These are phyloP conservation scores for Pholis gunnellus DNA, from an alignment of 2,113 vertebrate genomes.

Conservation along the genomic window DNA sequence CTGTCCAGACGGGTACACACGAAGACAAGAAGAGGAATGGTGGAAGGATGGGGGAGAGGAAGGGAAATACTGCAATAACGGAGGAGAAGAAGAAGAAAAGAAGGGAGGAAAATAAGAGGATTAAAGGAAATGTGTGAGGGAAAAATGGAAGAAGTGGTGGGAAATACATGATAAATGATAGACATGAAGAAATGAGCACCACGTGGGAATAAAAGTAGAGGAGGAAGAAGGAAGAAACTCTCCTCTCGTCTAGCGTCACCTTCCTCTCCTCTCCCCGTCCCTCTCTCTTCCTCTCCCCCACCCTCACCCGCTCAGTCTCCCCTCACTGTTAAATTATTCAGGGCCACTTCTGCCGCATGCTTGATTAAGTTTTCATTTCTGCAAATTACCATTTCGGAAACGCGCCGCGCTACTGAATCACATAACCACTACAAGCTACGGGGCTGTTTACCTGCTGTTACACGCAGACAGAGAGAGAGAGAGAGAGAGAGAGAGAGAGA, in stretches of 20 bases:
- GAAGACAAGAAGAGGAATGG: not conserved
- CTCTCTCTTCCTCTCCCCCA: not conserved
- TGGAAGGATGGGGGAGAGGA: not conserved
- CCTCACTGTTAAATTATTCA: conserved; percentile 89
- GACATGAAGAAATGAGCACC: not conserved
- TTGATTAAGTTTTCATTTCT: conserved; percentile 96
- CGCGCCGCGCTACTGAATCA: conserved; percentile 83
- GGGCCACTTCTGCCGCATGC: conserved; percentile 85
- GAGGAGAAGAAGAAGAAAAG: not conserved
- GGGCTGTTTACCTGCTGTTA: conserved; percentile 86
- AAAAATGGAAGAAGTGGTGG: not conserved
- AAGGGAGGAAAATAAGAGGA: not conserved
- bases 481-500: too few species aligned
- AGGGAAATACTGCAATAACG: not conserved
- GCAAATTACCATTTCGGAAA: conserved; percentile 88
- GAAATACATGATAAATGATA: too few species aligned
- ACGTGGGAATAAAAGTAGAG: not conserved
- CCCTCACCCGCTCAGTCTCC: conserved; percentile 48
- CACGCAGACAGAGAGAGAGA: not conserved
- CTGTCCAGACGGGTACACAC: conserved; percentile 39
- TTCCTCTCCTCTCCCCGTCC: conserved; percentile 33
- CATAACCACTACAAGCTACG: conserved; percentile 80
- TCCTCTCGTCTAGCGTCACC: conserved; percentile 15
- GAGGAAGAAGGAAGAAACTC: conserved; percentile 18
- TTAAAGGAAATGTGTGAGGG: not conserved